Evolutionary conservation across 1,140 invertebrate species (phyloP).

Genomic region (Hylaeus volcanicus): DNA sequence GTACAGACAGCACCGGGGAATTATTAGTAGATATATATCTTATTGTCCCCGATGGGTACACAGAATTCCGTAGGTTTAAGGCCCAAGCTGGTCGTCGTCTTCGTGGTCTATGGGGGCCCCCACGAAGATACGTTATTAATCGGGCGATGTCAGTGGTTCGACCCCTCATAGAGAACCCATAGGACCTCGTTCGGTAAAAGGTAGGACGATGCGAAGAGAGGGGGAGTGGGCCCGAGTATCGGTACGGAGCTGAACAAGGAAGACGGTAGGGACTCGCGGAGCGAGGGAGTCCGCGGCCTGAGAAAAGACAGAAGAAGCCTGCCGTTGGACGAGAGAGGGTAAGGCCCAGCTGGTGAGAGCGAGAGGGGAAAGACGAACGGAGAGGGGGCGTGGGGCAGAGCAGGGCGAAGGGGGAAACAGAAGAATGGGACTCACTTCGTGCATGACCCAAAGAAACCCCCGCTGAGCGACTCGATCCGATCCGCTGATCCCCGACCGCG

Average conservation of each 20-base stretch:
- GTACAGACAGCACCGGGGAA: background rate
- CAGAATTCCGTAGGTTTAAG: slow-evolving; percentile 47
- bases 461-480: slow-evolving; percentile 76
- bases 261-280: slow-evolving; percentile 5
- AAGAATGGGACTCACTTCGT: slow-evolving; percentile 76
- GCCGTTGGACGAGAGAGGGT: slow-evolving; percentile 14
- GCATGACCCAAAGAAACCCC: slow-evolving; percentile 77
- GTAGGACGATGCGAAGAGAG: slow-evolving; percentile 15
- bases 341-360: background rate
- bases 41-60: slow-evolving; percentile 59
- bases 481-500: slow-evolving; percentile 76
- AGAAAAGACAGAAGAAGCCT: slow-evolving; percentile 42
- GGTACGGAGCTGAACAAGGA: slow-evolving; percentile 12
- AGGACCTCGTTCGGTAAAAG: slow-evolving; percentile 64
- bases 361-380: background rate
- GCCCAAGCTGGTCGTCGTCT: slow-evolving; percentile 18
- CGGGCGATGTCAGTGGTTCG: slow-evolving; percentile 70
- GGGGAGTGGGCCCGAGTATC: background rate
- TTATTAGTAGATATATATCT: slow-evolving; percentile 67
- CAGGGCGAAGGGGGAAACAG: slow-evolving; percentile 48
- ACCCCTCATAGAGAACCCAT: slow-evolving; percentile 71
- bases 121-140: slow-evolving; percentile 68
- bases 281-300: slow-evolving; percentile 21
- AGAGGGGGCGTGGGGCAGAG: slow-evolving; percentile 37
- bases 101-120: slow-evolving; percentile 61